These are phyloP conservation scores for Ctenochaetus hawaiiensis DNA, from an alignment of 2,797 vertebrate genomes.

Conservation along the genomic window DNA sequence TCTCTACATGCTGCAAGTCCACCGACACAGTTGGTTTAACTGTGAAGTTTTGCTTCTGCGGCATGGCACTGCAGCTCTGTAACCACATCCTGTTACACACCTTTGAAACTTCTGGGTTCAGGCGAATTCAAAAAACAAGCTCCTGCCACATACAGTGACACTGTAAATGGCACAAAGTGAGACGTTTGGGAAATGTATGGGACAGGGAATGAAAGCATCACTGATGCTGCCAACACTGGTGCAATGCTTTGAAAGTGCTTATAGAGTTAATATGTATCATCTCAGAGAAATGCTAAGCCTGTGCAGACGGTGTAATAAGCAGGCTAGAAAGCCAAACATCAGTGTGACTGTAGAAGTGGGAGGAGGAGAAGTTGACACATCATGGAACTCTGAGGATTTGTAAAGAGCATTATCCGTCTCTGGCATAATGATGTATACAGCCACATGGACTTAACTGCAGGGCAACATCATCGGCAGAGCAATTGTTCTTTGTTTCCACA, in stretches of 20 bases:
- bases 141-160: conserved; percentile 1
- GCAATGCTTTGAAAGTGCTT: not conserved
- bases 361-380: conserved; percentile 36
- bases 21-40: not conserved
- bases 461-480: conserved; percentile 1
- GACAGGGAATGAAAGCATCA: not conserved
- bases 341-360: conserved; percentile 6
- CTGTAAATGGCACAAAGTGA: not conserved
- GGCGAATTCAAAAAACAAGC: conserved; percentile 32
- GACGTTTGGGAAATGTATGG: conserved; percentile 6
- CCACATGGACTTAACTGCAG: not conserved
- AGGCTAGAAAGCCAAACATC: conserved; percentile 11
- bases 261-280: not conserved
- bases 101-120: conserved; percentile 38
- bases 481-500: conserved; percentile 20
- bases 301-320: conserved; percentile 5
- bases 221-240: not conserved
- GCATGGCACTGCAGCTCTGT: conserved; percentile 40
- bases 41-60: conserved; percentile 30
- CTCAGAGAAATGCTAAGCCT: not conserved
- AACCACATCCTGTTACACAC: conserved; percentile 77
- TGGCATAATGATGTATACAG: not conserved
- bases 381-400: conserved; percentile 29
- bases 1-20: not conserved
- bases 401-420: conserved; percentile 29